phyloP scores from a whole-genome alignment of 2,113 vertebrate species.

The Loxodonta africana region DNA sequence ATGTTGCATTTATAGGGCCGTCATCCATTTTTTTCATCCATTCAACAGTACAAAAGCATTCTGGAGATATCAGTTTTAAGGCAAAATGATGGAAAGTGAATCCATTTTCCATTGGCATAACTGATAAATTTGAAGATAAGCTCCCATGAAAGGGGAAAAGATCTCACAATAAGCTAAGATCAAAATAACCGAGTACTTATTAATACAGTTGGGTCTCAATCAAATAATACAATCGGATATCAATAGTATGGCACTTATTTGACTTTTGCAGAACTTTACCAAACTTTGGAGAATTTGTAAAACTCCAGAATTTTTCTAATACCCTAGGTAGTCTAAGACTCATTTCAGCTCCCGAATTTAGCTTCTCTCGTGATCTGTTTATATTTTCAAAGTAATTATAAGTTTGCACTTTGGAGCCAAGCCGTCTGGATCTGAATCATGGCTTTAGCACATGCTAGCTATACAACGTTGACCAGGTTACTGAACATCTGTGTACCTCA shows the following conservation, averaged over 20 bases:
- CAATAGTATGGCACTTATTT: not conserved
- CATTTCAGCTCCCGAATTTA: not conserved
- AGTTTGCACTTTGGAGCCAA: not conserved
- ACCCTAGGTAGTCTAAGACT: not conserved
- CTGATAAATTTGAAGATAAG: not conserved
- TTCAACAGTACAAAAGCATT: not conserved
- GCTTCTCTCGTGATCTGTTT: not conserved
- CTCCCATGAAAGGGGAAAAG: not conserved
- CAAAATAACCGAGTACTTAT: not conserved
- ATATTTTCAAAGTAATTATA: not conserved
- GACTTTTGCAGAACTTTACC: slow-evolving; percentile 7
- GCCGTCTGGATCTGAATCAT: not conserved
- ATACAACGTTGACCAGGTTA: not conserved
- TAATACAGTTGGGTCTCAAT: not conserved
- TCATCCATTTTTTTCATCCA: not conserved
- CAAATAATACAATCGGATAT: not conserved
- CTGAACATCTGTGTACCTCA: not conserved
- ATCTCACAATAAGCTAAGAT: not conserved
- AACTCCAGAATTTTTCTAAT: not conserved
- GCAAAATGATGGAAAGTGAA: not conserved
- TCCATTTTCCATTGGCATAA: not conserved
- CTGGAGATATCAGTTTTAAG: not conserved
- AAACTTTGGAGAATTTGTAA: not conserved
- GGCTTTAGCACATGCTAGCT: not conserved
- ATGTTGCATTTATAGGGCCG: not conserved